Evolutionary conservation across 2,113 vertebrate genomes (phyloP), one percentile per base, ranked within the genome.

Genomic region (Oncorhynchus masou): DNA sequence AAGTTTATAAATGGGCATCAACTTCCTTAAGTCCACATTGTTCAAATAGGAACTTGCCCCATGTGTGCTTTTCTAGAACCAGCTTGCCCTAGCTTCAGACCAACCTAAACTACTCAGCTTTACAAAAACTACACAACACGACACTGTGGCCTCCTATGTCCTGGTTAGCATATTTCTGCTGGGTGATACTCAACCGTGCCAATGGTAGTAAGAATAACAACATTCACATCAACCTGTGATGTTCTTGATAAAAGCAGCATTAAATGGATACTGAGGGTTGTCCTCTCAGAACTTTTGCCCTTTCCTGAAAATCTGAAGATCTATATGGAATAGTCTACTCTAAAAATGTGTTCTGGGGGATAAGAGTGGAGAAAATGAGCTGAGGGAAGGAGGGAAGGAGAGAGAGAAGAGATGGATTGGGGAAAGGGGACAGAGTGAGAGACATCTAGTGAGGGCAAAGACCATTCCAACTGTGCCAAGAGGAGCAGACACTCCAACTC

Each of bases 171-270:
- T 54, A 54, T 54, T 54, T 54, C 16, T 54, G 51, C 51, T 54
- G 51, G 51, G 51, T 19, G 51, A 54, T 54, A 19, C 16, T 54
- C 51, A 54, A 16, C 51, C 16, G 51, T 54, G 51, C 51, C 51
- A 19, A 54, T 19, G 16, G 3, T 71, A 54, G 24, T 22, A 71
- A 51, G 24, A 71, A 49, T 4, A 71, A 51, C 39, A 71, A 54
- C 72, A 80, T 72, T 67, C 27, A 84, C 76, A 83, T 59, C 39
- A 34, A 79, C 81, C 78, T 80, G 76, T 68, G 83, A 79, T 54
- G 83, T 79, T 24, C 85, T 2, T 84, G 77, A 81, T 76, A 80
- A 76, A 87, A 91, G 88, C 89, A 91, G 89, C 88, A 86, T 87
- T 88, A 74, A 13, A 85, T 90, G 88, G 82, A 87, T 79, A 84